These are phyloP conservation scores for Parazoanthus atlanticus DNA, from an alignment of 92 coral and sea anemone species.

Conservation along the genomic window DNA sequence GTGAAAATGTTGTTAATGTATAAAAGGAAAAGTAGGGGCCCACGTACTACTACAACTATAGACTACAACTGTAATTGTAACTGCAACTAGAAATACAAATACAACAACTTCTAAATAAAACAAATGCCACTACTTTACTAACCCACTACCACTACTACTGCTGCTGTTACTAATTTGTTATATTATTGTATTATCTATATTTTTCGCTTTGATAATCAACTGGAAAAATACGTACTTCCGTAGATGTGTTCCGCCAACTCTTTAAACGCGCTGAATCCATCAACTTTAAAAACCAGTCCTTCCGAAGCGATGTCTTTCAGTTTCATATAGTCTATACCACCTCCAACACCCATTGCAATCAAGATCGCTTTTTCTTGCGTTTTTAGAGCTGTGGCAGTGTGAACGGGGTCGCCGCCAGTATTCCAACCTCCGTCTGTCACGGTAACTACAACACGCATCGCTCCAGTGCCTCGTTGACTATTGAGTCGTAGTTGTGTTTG, in stretches of 20 bases:
- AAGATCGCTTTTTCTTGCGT: background rate
- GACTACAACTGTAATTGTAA: too few species aligned
- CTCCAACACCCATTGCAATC: background rate
- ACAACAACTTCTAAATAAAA: too few species aligned
- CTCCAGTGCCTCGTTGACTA: background rate
- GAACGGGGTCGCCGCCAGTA: background rate
- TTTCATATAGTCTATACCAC: background rate
- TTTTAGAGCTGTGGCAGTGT: background rate
- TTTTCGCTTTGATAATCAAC: too few species aligned
- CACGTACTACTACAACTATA: too few species aligned
- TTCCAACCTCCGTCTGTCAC: background rate
- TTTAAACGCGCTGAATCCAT: background rate
- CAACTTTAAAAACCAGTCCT: conserved; percentile 1
- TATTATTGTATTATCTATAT: too few species aligned
- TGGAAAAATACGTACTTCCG: background rate
- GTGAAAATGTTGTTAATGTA: too few species aligned
- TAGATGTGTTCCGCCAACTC: conserved; percentile 2
- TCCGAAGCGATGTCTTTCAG: conserved; percentile 8
- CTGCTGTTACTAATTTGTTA: too few species aligned
- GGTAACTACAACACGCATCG: background rate
- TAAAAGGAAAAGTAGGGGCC: too few species aligned
- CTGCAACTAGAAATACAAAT: too few species aligned
- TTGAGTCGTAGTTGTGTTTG: background rate
- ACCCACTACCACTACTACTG: too few species aligned
- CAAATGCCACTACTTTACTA: too few species aligned